phyloP scores from a whole-genome alignment of 2,797 vertebrate genomes.

The Brotula barbata region DNA sequence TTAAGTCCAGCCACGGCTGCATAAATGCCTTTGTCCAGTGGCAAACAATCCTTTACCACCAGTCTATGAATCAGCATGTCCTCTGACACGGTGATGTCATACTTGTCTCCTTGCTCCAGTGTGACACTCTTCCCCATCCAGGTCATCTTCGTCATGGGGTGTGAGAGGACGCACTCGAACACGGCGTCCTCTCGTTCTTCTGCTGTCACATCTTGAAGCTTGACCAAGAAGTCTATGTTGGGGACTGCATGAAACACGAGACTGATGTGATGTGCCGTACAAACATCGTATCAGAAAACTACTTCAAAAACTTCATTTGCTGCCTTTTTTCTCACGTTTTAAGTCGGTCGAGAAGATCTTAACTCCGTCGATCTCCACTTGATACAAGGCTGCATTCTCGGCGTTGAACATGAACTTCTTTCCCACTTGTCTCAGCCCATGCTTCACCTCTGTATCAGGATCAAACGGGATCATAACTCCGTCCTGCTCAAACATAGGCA shows the following conservation, averaged over 20 bases:
- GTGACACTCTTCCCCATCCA: conserved; percentile 81
- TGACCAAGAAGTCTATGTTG: conserved; percentile 76
- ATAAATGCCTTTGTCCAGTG: conserved; percentile 86
- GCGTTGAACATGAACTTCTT: conserved; percentile 82
- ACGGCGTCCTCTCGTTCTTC: conserved; percentile 78
- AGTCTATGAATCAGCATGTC: conserved; percentile 86
- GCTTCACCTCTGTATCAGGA: conserved; percentile 74
- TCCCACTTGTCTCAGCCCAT: conserved; percentile 79
- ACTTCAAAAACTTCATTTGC: too few species aligned
- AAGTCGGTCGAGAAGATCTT: conserved; percentile 88
- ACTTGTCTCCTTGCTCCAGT: conserved; percentile 78
- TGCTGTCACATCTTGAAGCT: conserved; percentile 78
- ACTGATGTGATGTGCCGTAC: background rate
- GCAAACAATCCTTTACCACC: conserved; percentile 76
- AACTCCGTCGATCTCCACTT: conserved; percentile 84
- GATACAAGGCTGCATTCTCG: conserved; percentile 89
- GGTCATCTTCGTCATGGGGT: conserved; percentile 71
- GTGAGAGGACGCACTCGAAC: conserved; percentile 82
- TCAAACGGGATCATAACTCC: conserved; percentile 82
- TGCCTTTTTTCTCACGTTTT: conserved; percentile 73
- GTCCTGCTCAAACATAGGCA: conserved; percentile 74
- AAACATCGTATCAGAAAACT: background rate
- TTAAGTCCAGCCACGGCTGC: conserved; percentile 76
- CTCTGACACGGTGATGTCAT: conserved; percentile 79
- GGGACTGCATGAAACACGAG: conserved; percentile 62